Base-by-base conservation (phyloP, 2,113 vertebrate species). In the Zapornia atra region DNA sequence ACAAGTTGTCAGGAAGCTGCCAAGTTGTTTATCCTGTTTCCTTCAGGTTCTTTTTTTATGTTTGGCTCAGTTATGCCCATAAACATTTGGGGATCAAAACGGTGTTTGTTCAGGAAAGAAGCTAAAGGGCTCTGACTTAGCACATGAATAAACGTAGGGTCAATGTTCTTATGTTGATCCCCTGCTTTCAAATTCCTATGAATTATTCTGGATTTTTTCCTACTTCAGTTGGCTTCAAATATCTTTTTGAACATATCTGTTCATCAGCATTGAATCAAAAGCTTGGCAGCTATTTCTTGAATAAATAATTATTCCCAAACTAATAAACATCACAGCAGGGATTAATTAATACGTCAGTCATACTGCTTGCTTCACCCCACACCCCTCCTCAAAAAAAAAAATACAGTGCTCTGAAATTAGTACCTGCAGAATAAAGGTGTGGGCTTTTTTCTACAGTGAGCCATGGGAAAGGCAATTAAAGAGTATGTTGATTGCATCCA, bases 271-370 rank as follows among this genome's bases (percentile, higher is more conserved):
- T 42, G 82, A 95, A 93, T 95, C 76, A 95, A 96, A 96, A 87
- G 53, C 91, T 92, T 93, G 73, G 83, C 88, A 95, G 83, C 77
- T 94, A 77, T 72, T 96, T 94, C 92, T 94, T 97, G 88, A 97
- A 95, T 96, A 95, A 96, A 92, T 90, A 87, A 93, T 95, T 92
- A 92, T 86, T 92, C 85, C 86, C 85, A 96, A 95, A 95, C 86
- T 95, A 94, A 95, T 97, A 92, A 96, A 93, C 93, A 94, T 91
- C 95, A 70, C 94, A 94, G 88, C 86, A 87, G 92, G 88, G 12
- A 91, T 92, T 94, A 95, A 96, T 93, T 94, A 93, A 95, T 96
- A 75, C 80, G 92, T 91, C 93, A 81, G 71, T 93, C 92, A 77
- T 71, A 31, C 6, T 4, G 17, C 5, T n/a, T 56, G 14, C 6